phyloP scores from a whole-genome alignment of 2,113 vertebrate species.

The Tursiops truncatus region DNA sequence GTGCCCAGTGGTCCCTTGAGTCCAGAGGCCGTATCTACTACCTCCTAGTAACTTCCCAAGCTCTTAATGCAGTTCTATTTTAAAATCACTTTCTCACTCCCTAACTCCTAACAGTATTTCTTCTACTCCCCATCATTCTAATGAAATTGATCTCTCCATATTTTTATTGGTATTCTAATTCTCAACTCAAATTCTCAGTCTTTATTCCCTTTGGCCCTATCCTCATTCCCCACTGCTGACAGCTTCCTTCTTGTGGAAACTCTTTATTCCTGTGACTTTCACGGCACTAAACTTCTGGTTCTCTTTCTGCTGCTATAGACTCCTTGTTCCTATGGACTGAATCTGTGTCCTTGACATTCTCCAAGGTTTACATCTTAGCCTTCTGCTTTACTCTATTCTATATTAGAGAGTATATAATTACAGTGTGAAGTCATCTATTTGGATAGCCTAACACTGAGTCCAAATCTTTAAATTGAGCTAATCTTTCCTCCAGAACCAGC shows the following conservation, averaged over 20 bases:
- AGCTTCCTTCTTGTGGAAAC: background rate
- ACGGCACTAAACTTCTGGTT: background rate
- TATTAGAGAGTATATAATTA: background rate
- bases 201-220: background rate
- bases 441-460: background rate
- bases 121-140: background rate
- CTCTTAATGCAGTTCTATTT: background rate
- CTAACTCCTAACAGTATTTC: background rate
- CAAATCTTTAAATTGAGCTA: background rate
- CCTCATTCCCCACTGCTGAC: background rate
- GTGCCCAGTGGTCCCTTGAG: background rate
- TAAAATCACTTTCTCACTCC: background rate
- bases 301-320: background rate
- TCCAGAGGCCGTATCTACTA: background rate
- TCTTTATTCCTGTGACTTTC: background rate
- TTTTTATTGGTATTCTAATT: background rate
- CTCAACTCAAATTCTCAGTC: background rate
- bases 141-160: background rate
- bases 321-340: background rate
- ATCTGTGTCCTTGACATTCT: background rate
- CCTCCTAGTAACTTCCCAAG: background rate
- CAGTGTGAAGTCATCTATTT: background rate
- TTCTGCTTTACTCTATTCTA: background rate
- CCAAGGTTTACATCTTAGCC: background rate
- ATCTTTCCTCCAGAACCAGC: constrained; percentile 1